phyloP scores from a whole-genome alignment of 92 coral and sea anemone genomes.

The Umimayanthus kanabou region DNA sequence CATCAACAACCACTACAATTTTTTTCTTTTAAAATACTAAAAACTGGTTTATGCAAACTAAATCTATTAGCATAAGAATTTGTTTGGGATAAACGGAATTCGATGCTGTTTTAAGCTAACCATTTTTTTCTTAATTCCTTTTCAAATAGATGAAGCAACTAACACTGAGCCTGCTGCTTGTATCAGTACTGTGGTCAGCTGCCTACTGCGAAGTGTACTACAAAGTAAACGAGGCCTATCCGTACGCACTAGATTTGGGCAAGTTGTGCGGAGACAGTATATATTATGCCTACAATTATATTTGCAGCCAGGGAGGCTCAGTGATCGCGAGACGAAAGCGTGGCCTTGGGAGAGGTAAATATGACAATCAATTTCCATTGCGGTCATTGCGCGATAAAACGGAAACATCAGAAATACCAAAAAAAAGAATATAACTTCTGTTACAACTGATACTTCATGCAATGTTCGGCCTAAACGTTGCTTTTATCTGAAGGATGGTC shows the following conservation, averaged over 20 bases:
- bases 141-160: conserved; percentile 5
- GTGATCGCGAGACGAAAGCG: conserved; percentile 2
- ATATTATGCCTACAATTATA: background rate
- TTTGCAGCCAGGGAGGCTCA: background rate
- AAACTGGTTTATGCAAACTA: no score
- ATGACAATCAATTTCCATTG: no score
- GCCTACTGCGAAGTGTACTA: background rate
- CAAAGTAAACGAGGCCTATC: background rate
- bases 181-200: conserved; percentile 4
- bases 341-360: conserved; percentile 21
- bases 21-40: no score
- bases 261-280: background rate
- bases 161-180: conserved; percentile 12
- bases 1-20: no score
- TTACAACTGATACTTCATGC: no score
- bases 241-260: background rate
- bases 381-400: no score
- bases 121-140: background rate
- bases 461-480: no score
- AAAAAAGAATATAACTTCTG: no score
- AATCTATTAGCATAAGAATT: no score
- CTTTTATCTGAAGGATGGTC: no score
- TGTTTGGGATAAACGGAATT: no score
- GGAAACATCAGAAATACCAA: no score
- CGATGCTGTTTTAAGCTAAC: background rate